Conservation (phyloP, 2,888 invertebrate genomes). For the Microdon myrmicae region DNA sequence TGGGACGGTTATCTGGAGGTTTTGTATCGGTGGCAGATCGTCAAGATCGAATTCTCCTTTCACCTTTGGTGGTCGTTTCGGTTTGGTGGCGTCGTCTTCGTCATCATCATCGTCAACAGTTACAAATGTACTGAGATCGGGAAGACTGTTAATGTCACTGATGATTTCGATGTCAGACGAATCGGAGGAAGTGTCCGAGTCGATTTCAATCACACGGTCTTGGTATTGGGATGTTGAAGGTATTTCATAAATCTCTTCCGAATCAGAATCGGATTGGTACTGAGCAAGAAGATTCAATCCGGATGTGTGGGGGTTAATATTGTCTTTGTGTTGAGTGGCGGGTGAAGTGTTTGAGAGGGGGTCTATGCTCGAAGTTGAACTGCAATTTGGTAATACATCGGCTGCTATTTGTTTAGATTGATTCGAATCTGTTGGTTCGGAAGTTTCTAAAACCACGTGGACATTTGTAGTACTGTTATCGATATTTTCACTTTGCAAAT, state of each 20-base stretch:
- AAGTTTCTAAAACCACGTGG: too few species aligned
- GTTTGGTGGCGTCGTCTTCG: conserved; percentile 54
- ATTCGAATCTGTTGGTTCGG: too few species aligned
- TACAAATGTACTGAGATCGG: conserved; percentile 56
- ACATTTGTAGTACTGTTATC: too few species aligned
- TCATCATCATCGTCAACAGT: conserved; percentile 58
- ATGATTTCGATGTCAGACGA: conserved; percentile 58
- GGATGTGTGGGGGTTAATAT: too few species aligned
- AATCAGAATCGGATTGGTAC: conserved; percentile 57
- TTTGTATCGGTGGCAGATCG: conserved; percentile 84
- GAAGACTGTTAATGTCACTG: conserved; percentile 56
- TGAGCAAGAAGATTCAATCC: conserved; percentile 60
- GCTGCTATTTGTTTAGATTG: too few species aligned
- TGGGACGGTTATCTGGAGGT: conserved; percentile 81
- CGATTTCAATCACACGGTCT: conserved; percentile 56
- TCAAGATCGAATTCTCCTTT: conserved; percentile 68
- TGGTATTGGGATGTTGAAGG: conserved; percentile 54
- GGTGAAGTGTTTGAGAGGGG: too few species aligned
- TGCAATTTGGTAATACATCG: too few species aligned
- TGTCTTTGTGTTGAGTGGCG: too few species aligned
- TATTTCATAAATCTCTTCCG: conserved; percentile 59
- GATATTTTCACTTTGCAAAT: too few species aligned
- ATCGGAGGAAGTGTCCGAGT: conserved; percentile 50
- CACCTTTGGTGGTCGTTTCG: conserved; percentile 58
- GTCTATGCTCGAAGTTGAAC: too few species aligned